phyloP scores from a whole-genome alignment of 2,888 invertebrate species.

The Alsophila aescularia region DNA sequence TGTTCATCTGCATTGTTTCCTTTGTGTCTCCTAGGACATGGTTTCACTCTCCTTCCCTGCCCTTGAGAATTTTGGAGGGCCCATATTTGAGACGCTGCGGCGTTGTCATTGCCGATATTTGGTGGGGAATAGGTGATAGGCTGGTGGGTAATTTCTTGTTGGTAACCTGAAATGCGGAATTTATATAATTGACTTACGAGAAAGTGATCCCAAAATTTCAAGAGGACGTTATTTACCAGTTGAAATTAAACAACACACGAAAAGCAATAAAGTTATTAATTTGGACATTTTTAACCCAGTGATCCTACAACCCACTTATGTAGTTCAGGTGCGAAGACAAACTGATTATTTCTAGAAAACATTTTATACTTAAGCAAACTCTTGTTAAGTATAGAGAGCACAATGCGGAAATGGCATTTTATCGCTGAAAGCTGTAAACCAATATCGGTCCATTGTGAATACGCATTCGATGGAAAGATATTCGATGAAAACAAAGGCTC shows the following conservation, averaged over 20 bases:
- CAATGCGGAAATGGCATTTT: constrained; percentile 48
- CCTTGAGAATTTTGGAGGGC: constrained; percentile 10
- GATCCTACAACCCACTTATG: constrained; percentile 12
- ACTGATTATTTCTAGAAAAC: constrained; percentile 7
- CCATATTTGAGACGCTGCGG: neutral
- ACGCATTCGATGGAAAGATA: constrained; percentile 67
- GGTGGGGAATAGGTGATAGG: constrained; percentile 4
- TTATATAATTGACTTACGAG: neutral
- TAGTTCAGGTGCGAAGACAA: constrained; percentile 9
- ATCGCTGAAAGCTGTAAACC: constrained; percentile 62
- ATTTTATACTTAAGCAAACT: constrained; percentile 14
- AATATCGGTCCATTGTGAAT: constrained; percentile 68
- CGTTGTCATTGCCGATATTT: neutral
- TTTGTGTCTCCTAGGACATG: constrained; percentile 39
- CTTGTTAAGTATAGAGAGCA: constrained; percentile 4
- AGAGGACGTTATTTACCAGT: constrained; percentile 21
- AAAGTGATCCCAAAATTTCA: neutral
- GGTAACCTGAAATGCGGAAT: constrained; percentile 19
- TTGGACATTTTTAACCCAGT: constrained; percentile 24
- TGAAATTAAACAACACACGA: constrained; percentile 20
- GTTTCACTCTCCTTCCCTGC: constrained; percentile 26
- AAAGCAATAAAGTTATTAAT: constrained; percentile 18
- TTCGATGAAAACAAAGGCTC: constrained; percentile 69
- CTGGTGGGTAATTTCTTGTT: constrained; percentile 26
- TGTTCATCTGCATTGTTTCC: constrained; percentile 20